These are phyloP conservation scores for Venustaconcha ellipsiformis DNA, from an alignment of 1,140 invertebrate species.

Conservation along the genomic window DNA sequence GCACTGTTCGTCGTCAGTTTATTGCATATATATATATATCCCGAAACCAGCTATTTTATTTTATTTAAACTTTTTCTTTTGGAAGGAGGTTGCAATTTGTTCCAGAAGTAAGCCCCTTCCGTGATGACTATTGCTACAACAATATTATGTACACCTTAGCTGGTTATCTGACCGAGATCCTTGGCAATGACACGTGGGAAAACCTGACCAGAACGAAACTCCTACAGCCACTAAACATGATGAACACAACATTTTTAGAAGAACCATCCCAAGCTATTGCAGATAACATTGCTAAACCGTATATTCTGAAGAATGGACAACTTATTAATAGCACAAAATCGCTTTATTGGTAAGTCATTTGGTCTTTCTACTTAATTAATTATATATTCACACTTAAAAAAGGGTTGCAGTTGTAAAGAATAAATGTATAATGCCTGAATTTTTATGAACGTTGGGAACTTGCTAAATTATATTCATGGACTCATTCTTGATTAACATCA, in stretches of 20 bases:
- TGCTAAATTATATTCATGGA: too few species aligned
- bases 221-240: constrained; percentile 42
- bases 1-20: too few species aligned
- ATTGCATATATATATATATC: too few species aligned
- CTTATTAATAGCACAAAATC: constrained; percentile 6
- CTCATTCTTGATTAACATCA: too few species aligned
- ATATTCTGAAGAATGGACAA: not conserved
- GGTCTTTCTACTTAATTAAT: too few species aligned
- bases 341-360: too few species aligned
- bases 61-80: constrained; percentile 7
- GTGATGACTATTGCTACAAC: constrained; percentile 42
- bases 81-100: constrained; percentile 39
- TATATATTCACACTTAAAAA: too few species aligned
- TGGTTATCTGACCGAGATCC: constrained; percentile 31
- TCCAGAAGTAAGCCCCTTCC: constrained; percentile 34
- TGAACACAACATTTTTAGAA: constrained; percentile 31
- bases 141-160: constrained; percentile 43
- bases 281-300: constrained; percentile 3
- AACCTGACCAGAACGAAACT: constrained; percentile 37
- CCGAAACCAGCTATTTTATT: too few species aligned
- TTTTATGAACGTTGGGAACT: too few species aligned
- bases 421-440: too few species aligned
- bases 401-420: too few species aligned
- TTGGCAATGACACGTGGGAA: constrained; percentile 43
- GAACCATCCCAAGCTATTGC: not conserved